Base-by-base conservation (phyloP, 2,888 invertebrate species). In the Heliconius hortense region DNA sequence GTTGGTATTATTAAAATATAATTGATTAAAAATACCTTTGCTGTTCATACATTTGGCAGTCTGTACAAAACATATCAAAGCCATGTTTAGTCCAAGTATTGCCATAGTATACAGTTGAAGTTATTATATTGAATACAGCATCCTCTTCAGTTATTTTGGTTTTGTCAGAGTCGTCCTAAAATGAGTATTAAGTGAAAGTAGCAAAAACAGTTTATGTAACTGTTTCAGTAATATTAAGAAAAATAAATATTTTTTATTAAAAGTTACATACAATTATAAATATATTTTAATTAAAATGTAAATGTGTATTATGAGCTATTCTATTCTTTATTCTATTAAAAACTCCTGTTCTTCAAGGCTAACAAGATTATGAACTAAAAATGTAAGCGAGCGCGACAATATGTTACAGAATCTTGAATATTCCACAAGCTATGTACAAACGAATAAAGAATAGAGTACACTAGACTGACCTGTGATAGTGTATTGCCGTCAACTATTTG, bases 91-190 rank as follows among this genome's bases (percentile, higher is more conserved):
- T 95, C 96, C 96, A 96, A 72, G 95, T 94, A 81, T 95, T 94
- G 64, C 95, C 96, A 86, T 95, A 95, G 81, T 95, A 95, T 72
- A 96, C 95, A 43, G 96, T 96, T 70, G 96, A 96, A 73, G 96
- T 95, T 83, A 97, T 95, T 82, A 97, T 97, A 85, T 96, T 96
- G 85, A 97, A 96, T 78, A 96, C 94, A 68, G 95, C 94, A 89
- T 97, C 97, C 83, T 96, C 96, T 83, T 94, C 95, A 87, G 88
- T 86, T 82, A 90, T 85, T 84, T 87, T 87, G 70, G 87, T 76
- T 82, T 93, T 93, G 74, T 91, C 93, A 82, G 88, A 80, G 28
- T 92, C 92, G 87, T 92, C 92, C 93, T 93, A 85, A 79, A 82
- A 64, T n/a, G 56, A n/a, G 26, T n/a, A 39, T 74, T 48, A 63